Percentiles rank a stretch among this genome's conserved stretches.
Evolutionary conservation across 1,140 invertebrate species (phyloP).

Genomic region (Coelopa frigida): DNA sequence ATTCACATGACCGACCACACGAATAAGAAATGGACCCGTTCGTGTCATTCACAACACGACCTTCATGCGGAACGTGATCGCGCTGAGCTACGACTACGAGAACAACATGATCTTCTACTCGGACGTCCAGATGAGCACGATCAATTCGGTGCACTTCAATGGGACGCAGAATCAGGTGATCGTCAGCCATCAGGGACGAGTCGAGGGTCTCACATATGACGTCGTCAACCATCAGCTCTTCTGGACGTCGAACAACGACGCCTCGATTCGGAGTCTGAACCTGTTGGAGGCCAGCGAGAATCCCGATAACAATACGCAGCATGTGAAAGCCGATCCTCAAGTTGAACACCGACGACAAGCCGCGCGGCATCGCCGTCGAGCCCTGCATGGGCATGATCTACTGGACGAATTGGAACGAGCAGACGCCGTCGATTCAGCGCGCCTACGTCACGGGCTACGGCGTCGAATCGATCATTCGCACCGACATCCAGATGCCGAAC

Average conservation of each 20-base stretch:
- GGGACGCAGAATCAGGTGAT: slow-evolving; percentile 63
- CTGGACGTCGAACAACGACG: slow-evolving; percentile 79
- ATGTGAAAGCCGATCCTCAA: slow-evolving; percentile 59
- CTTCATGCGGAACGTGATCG: slow-evolving; percentile 76
- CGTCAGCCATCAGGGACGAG: slow-evolving; percentile 66
- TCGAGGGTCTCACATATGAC: slow-evolving; percentile 77
- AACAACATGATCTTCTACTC: slow-evolving; percentile 71
- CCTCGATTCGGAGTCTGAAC: slow-evolving; percentile 61
- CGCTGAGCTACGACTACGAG: slow-evolving; percentile 71
- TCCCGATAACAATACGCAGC: slow-evolving; percentile 32
- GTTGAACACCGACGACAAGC: slow-evolving; percentile 64
- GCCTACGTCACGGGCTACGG: slow-evolving; percentile 59
- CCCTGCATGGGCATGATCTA: slow-evolving; percentile 67
- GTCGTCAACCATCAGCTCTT: slow-evolving; percentile 59
- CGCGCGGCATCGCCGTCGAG: slow-evolving; percentile 74
- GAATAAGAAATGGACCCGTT: slow-evolving; percentile 67
- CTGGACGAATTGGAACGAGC: slow-evolving; percentile 78
- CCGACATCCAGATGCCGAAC: slow-evolving; percentile 77
- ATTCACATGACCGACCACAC: slow-evolving; percentile 63
- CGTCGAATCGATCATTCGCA: slow-evolving; percentile 62
- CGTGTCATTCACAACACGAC: slow-evolving; percentile 58
- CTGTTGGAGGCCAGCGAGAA: slow-evolving; percentile 41
- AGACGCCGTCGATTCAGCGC: slow-evolving; percentile 65
- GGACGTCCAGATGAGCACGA: slow-evolving; percentile 76
- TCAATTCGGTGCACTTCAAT: slow-evolving; percentile 78